Evolutionary conservation across 2,797 vertebrate genomes (phyloP).

Genomic region (Saguinus oedipus): DNA sequence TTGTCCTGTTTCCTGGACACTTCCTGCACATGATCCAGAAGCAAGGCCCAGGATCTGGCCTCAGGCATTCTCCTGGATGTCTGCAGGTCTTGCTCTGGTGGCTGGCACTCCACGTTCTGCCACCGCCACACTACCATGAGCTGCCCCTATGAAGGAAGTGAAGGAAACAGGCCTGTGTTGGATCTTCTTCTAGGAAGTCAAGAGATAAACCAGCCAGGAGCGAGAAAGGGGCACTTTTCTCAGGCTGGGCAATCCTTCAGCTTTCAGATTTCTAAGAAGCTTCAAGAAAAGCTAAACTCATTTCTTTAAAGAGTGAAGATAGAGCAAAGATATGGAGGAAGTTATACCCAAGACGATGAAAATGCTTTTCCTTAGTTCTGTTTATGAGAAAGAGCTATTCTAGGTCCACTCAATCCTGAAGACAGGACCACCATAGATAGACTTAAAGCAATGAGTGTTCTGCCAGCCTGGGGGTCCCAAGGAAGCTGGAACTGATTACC

Average conservation of each 20-base stretch:
- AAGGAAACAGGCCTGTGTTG: not conserved
- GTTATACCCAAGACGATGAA: not conserved
- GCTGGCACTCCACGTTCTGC: not conserved
- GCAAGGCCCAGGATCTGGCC: too few species aligned
- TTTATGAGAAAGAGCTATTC: not conserved
- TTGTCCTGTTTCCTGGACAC: not conserved
- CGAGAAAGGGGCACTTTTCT: not conserved
- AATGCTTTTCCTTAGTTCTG: not conserved
- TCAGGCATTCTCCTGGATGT: not conserved
- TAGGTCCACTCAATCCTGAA: not conserved
- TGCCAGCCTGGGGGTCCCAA: not conserved
- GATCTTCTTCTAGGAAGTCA: not conserved
- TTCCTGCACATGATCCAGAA: not conserved
- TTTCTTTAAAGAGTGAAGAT: not conserved
- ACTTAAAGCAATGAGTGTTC: not conserved
- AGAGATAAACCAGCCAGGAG: not conserved
- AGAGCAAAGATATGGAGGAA: not conserved
- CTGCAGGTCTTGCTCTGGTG: not conserved
- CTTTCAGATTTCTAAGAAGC: not conserved
- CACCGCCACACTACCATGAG: too few species aligned
- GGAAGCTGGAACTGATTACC: not conserved
- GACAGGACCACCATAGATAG: not conserved
- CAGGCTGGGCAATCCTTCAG: not conserved
- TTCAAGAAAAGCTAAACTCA: not conserved
- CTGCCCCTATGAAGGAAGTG: not conserved